A percentile compares a stretch with the other conserved stretches of the same genome.
phyloP scores from a whole-genome alignment of 1,140 invertebrate genomes.

The Tribolium castaneum region DNA sequence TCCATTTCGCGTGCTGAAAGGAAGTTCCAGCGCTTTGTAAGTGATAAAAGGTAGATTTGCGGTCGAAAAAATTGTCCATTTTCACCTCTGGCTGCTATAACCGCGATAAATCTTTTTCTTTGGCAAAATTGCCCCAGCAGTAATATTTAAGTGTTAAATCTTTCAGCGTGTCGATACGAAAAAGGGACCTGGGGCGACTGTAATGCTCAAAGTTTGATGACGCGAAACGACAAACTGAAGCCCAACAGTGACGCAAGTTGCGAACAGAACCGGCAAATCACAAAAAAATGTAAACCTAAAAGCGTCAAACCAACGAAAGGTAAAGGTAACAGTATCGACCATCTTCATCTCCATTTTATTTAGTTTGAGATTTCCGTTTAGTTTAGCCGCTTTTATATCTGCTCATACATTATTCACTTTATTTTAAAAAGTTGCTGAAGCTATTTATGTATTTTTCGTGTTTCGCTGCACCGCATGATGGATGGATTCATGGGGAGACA shows the following conservation, averaged over 20 bases:
- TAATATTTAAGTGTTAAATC: conserved; percentile 35
- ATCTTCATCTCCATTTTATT: conserved; percentile 43
- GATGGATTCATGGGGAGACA: neutral
- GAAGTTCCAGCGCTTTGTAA: neutral
- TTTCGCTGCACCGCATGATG: neutral
- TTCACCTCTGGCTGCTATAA: neutral
- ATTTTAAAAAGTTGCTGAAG: conserved; percentile 11
- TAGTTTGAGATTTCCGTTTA: conserved; percentile 33
- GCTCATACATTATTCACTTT: conserved; percentile 38
- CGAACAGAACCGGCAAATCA: conserved; percentile 76
- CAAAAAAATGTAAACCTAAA: conserved; percentile 81
- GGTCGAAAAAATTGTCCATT: neutral
- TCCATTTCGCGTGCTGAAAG: too few species aligned
- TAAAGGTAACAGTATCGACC: conserved; percentile 62
- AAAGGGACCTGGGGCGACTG: conserved; percentile 81
- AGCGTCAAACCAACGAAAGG: conserved; percentile 72
- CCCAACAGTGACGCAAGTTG: conserved; percentile 79
- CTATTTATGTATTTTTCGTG: conserved; percentile 28
- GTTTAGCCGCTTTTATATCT: conserved; percentile 10
- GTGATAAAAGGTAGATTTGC: neutral
- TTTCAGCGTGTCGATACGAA: conserved; percentile 79
- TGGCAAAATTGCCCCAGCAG: neutral
- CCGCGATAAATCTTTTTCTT: conserved; percentile 11
- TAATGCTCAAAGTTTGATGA: conserved; percentile 75
- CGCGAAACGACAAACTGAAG: conserved; percentile 77